Base-by-base conservation (phyloP, 2,888 invertebrate species). In the Laspeyria flexula region DNA sequence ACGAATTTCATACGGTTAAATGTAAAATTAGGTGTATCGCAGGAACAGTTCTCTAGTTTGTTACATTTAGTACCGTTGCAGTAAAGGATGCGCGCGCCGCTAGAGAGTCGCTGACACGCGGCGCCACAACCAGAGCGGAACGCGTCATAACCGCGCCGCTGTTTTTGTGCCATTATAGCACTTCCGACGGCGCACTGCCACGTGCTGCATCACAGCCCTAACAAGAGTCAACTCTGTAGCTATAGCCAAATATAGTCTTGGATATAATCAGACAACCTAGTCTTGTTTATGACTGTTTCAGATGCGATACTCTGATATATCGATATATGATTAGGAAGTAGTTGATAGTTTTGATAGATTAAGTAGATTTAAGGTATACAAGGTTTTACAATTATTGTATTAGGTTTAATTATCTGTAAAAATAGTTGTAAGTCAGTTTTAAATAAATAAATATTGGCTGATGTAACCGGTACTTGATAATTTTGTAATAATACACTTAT, bases 121-220 rank as follows among this genome's bases (percentile, higher is more conserved):
- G n/a, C n/a, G n/a, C 66, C 64, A 55, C 73, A 81, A 80, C 51
- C 79, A 81, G 83, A 81, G 73, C 81, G 80, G 74, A 78, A 81
- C 82, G 77, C 71, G 60, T 72, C 71, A 73, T 76, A 73, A 71
- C 77, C 69, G 66, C 72, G 57, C 69, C 58, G 47, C 57, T 63
- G 68, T 67, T 66, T 66, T 60, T 65, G 67, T 65, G 65, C 65
- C 66, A 68, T 70, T 74, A 70, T 70, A 67, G 63, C 62, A 72
- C 63, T 64, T 68, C 74, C 63, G 69, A 60, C 37, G 44, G 25
- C 39, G 43, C 47, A 43, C 53, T 27, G 39, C 21, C 71, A 59
- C 55, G 46, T 48, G 54, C 46, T 41, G 30, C 51, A 45, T 53
- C 55, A 49, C 25, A 4, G 25, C 25, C 25, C 7, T 6, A 25